Percentiles rank a stretch among this genome's conserved stretches.
Conservation (phyloP, 92 coral and sea anemone genomes). For the Zoanthus sansibaricus region DNA sequence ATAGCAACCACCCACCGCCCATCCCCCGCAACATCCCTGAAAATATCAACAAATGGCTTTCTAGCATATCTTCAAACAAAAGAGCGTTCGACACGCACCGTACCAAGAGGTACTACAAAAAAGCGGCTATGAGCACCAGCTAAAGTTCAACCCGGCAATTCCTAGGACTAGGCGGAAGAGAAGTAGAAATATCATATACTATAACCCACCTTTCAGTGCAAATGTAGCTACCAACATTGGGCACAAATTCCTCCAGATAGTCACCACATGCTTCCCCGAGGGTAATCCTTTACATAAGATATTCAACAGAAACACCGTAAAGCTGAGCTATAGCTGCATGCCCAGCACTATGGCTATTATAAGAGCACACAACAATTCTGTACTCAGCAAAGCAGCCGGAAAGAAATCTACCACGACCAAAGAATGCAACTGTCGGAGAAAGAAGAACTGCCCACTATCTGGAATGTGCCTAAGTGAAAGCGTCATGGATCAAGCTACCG, state of each 20-base stretch:
- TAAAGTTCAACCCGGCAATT: neutral
- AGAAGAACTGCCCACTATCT: neutral
- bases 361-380: neutral
- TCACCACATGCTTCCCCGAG: neutral
- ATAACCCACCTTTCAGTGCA: neutral
- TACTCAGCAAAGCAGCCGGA: neutral
- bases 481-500: neutral
- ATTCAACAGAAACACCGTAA: slow-evolving; percentile 1
- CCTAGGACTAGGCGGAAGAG: neutral
- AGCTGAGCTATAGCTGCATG: neutral
- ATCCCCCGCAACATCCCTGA: no score
- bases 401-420: neutral
- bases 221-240: neutral
- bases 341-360: neutral
- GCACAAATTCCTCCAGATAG: neutral
- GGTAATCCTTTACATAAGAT: neutral
- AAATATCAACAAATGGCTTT: neutral
- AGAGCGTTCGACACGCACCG: neutral
- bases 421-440: neutral
- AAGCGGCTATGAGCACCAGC: neutral
- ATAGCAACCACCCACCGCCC: no score
- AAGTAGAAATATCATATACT: neutral
- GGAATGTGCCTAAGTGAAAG: neutral
- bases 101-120: neutral
- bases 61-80: neutral